Percentiles rank a stretch among this genome's conserved stretches.
These are phyloP conservation scores for Poecilia gillii DNA, from an alignment of 2,797 vertebrate genomes.

Conservation along the genomic window DNA sequence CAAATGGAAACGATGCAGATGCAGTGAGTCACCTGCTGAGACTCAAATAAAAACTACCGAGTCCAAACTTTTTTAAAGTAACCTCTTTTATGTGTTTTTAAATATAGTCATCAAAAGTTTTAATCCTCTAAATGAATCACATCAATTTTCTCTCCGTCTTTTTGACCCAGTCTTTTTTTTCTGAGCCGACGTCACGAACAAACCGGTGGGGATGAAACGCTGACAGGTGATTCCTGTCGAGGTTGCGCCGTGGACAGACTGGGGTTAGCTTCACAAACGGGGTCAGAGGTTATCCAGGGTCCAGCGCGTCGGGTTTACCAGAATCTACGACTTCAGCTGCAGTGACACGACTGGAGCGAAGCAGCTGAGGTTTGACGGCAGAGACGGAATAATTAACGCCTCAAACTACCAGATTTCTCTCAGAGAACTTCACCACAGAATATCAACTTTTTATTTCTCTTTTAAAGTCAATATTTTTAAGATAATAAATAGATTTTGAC, in stretches of 20 bases:
- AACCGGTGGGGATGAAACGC: background rate
- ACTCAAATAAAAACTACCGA: background rate
- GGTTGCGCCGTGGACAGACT: constrained; percentile 14
- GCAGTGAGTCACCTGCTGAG: background rate
- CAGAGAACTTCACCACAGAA: background rate
- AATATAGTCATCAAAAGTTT: background rate
- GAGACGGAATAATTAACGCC: background rate
- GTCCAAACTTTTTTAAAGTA: background rate
- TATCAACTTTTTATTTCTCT: background rate
- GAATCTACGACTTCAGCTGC: constrained; percentile 12
- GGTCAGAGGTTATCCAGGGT: constrained; percentile 17
- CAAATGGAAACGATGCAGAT: constrained; percentile 1
- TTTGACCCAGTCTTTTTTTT: background rate
- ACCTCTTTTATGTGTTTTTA: background rate
- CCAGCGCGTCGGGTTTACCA: constrained; percentile 17
- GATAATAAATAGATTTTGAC: background rate
- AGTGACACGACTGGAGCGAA: too few relatives aligned
- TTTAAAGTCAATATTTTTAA: background rate
- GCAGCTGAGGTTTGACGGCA: background rate
- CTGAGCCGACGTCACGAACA: constrained; percentile 14
- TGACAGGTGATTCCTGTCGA: background rate
- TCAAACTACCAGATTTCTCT: background rate
- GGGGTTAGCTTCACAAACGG: constrained; percentile 33
- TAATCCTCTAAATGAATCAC: background rate
- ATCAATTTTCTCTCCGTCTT: too few relatives aligned